Evolutionary conservation across 2,888 invertebrate genomes (phyloP), one percentile per base, ranked within the genome.

Genomic region (Laothoe populi): DNA sequence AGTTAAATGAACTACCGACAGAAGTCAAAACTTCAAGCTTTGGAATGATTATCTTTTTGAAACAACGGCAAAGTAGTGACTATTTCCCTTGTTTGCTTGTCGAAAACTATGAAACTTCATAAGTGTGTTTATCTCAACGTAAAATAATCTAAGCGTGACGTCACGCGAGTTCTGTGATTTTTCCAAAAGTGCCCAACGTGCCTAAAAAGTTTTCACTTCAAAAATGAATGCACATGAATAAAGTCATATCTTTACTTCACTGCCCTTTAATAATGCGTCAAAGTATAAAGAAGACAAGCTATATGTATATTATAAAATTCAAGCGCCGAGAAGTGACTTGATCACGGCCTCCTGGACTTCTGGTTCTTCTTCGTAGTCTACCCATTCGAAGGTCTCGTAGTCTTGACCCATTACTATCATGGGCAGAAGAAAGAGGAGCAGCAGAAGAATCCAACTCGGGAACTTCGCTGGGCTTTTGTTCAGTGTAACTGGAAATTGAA

Each of bases 401-500:
- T 86, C 84, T 61, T 87, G 80, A 7, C 83, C 81, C 68, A 82
- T 73, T 23, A 77, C 79, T 44, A 86, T 67, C 68, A 83, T 70
- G 1, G 89, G 88, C 4, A 90, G 76, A n/a, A 88, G 75, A 38
- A 87, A 73, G 31, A 91, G 72, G 1, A 90, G 73, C 7, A 90
- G 67, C 13, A 88, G 71, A 3, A 88, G 75, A n/a, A 89, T 73
- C 87, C 88, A 88, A 66, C 78, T 86, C 45, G 77, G 77, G 61
- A 83, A 78, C 70, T 75, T 71, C 59, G 75, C 79, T 0, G 82
- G 71, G 48, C 80, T 71, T 31, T 79, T 77, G 71, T 86, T 90
- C 67, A 87, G 86, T 0, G 90, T 91, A 53, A 92, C 92, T 92
- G 90, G 21, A 91, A 90, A 61, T 11, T 46, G 57, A 63, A 60